Percentiles rank a stretch among this genome's conserved stretches.
These are phyloP conservation scores for Cydia amplana DNA, from an alignment of 1,140 invertebrate species.

Conservation along the genomic window DNA sequence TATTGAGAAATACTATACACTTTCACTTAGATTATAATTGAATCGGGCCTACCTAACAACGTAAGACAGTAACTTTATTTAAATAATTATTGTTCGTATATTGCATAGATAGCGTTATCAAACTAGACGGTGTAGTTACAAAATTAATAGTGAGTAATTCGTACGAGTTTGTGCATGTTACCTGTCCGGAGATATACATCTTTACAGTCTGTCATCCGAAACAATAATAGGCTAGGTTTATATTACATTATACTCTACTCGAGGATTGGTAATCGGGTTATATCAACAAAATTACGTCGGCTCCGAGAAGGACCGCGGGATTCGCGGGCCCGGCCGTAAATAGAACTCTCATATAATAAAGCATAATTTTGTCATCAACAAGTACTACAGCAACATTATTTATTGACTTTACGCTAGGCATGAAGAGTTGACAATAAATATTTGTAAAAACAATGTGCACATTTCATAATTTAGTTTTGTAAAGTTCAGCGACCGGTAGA, in stretches of 20 bases:
- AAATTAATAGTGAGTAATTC: slow-evolving; percentile 64
- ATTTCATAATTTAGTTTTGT: slow-evolving; percentile 47
- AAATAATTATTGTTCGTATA: slow-evolving; percentile 71
- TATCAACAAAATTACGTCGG: slow-evolving; percentile 63
- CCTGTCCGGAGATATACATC: slow-evolving; percentile 67
- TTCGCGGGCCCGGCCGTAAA: slow-evolving; percentile 44
- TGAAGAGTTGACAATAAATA: slow-evolving; percentile 67
- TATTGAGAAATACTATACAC: slow-evolving; percentile 72
- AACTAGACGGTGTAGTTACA: slow-evolving; percentile 58
- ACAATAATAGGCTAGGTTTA: slow-evolving; percentile 62
- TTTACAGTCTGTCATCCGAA: slow-evolving; percentile 61
- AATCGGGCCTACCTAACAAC: slow-evolving; percentile 76
- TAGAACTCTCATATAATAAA: slow-evolving; percentile 74
- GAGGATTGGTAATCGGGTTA: slow-evolving; percentile 63
- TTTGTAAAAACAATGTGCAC: slow-evolving; percentile 65
- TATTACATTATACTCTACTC: slow-evolving; percentile 63
- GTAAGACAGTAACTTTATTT: slow-evolving; percentile 59
- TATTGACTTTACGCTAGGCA: slow-evolving; percentile 69
- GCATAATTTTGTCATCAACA: slow-evolving; percentile 74
- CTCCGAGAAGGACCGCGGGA: slow-evolving; percentile 38
- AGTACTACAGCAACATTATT: slow-evolving; percentile 73
- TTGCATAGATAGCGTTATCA: slow-evolving; percentile 60
- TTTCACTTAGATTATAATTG: slow-evolving; percentile 77
- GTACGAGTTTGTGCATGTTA: slow-evolving; percentile 73
- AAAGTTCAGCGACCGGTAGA: slow-evolving; percentile 41